Evolutionary conservation across 2,113 vertebrate species (phyloP).

Genomic region (Taurulus bubalis): DNA sequence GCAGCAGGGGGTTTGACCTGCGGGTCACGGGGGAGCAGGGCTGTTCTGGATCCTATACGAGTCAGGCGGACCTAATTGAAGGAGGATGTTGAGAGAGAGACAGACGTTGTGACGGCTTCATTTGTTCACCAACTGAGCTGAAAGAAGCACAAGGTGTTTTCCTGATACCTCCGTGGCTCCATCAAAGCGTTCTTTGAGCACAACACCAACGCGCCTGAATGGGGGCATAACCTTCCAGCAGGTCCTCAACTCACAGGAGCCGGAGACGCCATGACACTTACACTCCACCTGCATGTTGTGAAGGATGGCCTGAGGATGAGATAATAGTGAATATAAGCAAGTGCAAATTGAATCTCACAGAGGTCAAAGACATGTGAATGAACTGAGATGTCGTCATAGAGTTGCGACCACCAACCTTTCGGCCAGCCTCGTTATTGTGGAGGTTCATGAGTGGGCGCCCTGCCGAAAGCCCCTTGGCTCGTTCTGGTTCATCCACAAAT

Average conservation of each 20-base stretch:
- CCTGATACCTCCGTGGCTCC: conserved; percentile 79
- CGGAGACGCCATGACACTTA: conserved; percentile 83
- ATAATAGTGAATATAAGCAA: background rate
- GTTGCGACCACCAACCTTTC: conserved; percentile 73
- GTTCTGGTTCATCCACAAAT: conserved; percentile 84
- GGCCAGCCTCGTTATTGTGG: conserved; percentile 84
- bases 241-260: conserved; percentile 83
- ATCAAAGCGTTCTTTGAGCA: conserved; percentile 86
- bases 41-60: conserved; percentile 80
- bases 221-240: conserved; percentile 88
- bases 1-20: conserved; percentile 82
- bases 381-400: background rate
- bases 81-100: background rate
- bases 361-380: background rate
- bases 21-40: conserved; percentile 83
- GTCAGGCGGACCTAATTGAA: conserved; percentile 81
- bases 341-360: no score
- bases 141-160: conserved; percentile 23
- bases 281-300: conserved; percentile 86
- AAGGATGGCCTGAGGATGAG: conserved; percentile 80
- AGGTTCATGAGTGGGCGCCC: conserved; percentile 83
- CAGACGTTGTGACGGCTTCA: background rate
- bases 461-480: conserved; percentile 78
- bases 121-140: background rate
- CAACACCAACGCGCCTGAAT: conserved; percentile 75